Evolutionary conservation across 2,113 vertebrate genomes (phyloP).

Genomic region (Brachypteracias leptosomus): DNA sequence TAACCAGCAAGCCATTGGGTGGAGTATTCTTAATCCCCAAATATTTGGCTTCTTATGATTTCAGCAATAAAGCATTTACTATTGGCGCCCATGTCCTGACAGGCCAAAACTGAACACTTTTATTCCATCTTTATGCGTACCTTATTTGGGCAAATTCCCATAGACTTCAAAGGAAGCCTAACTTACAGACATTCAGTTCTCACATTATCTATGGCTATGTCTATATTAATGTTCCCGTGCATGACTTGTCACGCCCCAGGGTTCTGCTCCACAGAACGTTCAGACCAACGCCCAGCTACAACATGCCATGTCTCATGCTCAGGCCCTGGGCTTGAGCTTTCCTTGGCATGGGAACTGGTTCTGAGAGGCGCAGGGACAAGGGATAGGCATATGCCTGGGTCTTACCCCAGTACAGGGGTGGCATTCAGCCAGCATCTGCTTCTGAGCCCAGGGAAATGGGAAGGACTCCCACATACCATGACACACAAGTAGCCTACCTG

Average conservation of each 20-base stretch:
- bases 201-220: neutral
- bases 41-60: conserved; percentile 10
- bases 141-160: conserved; percentile 10
- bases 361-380: neutral
- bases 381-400: neutral
- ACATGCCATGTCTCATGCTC: neutral
- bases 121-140: neutral
- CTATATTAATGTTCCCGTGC: neutral
- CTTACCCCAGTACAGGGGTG: neutral
- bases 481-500: neutral
- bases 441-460: neutral
- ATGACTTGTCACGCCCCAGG: neutral
- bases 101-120: neutral
- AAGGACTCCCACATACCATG: neutral
- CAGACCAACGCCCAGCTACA: neutral
- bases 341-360: neutral
- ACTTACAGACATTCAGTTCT: neutral
- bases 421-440: neutral
- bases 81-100: conserved; percentile 18
- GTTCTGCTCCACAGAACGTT: neutral
- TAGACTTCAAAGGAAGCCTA: conserved; percentile 36
- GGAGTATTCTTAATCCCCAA: conserved; percentile 6
- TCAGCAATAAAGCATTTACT: neutral
- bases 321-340: neutral
- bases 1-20: neutral